Base-by-base conservation (phyloP, 1,140 invertebrate genomes). In the Anoplolepis gracilipes region DNA sequence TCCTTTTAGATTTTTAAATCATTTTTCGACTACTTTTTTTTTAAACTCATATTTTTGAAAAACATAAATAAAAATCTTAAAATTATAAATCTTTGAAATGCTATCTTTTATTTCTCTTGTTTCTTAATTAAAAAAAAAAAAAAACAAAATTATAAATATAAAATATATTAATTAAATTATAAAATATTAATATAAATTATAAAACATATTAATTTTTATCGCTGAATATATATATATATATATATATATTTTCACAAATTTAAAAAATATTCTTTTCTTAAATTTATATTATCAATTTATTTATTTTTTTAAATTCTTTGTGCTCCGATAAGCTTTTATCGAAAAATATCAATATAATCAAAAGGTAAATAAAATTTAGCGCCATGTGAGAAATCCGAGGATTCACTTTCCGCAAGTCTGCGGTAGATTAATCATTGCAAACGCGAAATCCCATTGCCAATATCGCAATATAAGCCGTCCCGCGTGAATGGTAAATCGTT, bases 401-500 rank as follows among this genome's bases (percentile, higher is more conserved):
- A 33, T 55, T 36, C 36, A 69, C 16, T 69, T 39, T 70, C 39
- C 49, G 69, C 33, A 25, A 72, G 10, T 25, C 13, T 25, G 25
- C 36, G 53, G 28, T 70, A 22, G 25, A 81, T 81, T 81, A 81
- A 81, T 72, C 49, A 81, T 42, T 53, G 49, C 55, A 25, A 25
- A 81, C 36, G 33, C 22, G 69, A 81, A 81, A 72, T 33, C 64
- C 39, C 8, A 30, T 78, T 79, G 62, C 69, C 65, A 67, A 72
- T 81, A 42, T 81, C 33, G 39, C 64, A n/a, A n/a, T n/a, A n/a
- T 46, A 42, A 81, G 36, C 53, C 57, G n/a, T 5, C 33, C 19
- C 28, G 76, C 13, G 49, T 72, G 78, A 72, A 72, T 81, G 72
- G 78, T 36, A 36, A 81, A 19, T 81, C 65, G 49, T 81, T 81